Evolutionary conservation across 2,888 invertebrate species (phyloP).

Genomic region (Hesperia comma): DNA sequence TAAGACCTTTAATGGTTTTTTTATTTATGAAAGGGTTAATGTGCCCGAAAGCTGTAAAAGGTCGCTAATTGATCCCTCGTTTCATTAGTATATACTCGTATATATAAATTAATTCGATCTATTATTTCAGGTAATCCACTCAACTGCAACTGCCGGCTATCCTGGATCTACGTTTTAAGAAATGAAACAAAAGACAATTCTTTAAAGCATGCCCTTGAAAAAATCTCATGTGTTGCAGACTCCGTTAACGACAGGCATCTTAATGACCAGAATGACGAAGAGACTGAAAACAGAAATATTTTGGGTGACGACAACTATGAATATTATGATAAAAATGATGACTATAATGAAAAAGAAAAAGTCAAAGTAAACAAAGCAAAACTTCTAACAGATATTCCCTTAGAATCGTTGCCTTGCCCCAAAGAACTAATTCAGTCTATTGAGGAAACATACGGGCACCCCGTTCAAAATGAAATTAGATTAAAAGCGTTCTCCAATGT

Average conservation of each 20-base stretch:
- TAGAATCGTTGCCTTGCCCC: slow-evolving; percentile 75
- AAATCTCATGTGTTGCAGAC: slow-evolving; percentile 88
- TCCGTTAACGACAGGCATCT: slow-evolving; percentile 59
- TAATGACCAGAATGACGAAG: slow-evolving; percentile 59
- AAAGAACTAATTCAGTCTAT: slow-evolving; percentile 75
- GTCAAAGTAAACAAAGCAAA: slow-evolving; percentile 60
- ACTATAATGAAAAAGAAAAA: slow-evolving; percentile 62
- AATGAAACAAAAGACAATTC: slow-evolving; percentile 89
- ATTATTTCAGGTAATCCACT: slow-evolving; percentile 89
- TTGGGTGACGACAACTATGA: slow-evolving; percentile 71
- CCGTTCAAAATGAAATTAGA: slow-evolving; percentile 77
- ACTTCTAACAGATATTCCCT: slow-evolving; percentile 70
- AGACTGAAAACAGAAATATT: slow-evolving; percentile 57
- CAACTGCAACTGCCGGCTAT: slow-evolving; percentile 92
- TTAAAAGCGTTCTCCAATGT: slow-evolving; percentile 72
- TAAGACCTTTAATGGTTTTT: slow-evolving; percentile 37
- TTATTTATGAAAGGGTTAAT: neutral
- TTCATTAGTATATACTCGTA: slow-evolving; percentile 32
- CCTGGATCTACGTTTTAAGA: slow-evolving; percentile 90
- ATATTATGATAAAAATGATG: slow-evolving; percentile 72
- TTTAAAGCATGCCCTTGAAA: slow-evolving; percentile 87
- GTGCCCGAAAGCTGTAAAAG: neutral
- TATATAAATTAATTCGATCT: slow-evolving; percentile 39
- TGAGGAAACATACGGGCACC: slow-evolving; percentile 74
- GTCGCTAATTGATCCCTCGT: slow-evolving; percentile 29